Evolutionary conservation across 2,113 vertebrate species (phyloP), one percentile per base, ranked within the genome.

Genomic region (Rousettus leschenaultii): DNA sequence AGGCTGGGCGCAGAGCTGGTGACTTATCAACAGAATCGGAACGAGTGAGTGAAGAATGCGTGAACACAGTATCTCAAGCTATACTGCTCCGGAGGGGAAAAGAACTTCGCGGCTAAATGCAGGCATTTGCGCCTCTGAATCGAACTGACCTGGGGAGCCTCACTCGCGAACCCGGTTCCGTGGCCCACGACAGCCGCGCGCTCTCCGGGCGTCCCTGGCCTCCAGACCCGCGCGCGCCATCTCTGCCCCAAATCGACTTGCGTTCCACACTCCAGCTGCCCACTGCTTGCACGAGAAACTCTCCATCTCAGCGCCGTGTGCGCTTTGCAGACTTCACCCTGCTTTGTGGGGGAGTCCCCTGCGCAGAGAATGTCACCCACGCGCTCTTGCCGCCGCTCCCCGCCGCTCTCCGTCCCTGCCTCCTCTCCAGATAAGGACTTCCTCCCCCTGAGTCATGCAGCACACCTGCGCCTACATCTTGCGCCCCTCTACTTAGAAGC

Each of bases 21-120:
- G 86, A 86, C n/a, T 89, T 92, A 89, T 35, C 74, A 86, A 63
- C 53, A 95, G 63, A 59, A 51, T 48, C 66, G 65, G 45, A 91
- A 93, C 53, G 51, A 85, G 59, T 48, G 45, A 78, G 28, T 38
- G 5, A 82, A 96, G 6, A 35, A 61, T 82, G 14, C 15, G 4
- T 11, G 5, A 57, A 59, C 30, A n/a, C n/a, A 59, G 48, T 63
- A 14, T 61, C 71, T 83, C 51, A 61, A 74, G 79, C 28, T 75
- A 3, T 40, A 30, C 40, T 70, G 51, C 19, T 55, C 30, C 28
- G 65, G 30, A 82, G 45, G 51, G 33, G 19, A 68, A 74, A 28
- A 89, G 12, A 82, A 57, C 33, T 18, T 89, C 24, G 10, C 10
- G 40, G 12, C 22, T 70, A 18, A 40, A 43, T 33, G 4, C 26